These are phyloP conservation scores for Nudaria mundana DNA, from an alignment of 2,888 invertebrate species.

Conservation along the genomic window DNA sequence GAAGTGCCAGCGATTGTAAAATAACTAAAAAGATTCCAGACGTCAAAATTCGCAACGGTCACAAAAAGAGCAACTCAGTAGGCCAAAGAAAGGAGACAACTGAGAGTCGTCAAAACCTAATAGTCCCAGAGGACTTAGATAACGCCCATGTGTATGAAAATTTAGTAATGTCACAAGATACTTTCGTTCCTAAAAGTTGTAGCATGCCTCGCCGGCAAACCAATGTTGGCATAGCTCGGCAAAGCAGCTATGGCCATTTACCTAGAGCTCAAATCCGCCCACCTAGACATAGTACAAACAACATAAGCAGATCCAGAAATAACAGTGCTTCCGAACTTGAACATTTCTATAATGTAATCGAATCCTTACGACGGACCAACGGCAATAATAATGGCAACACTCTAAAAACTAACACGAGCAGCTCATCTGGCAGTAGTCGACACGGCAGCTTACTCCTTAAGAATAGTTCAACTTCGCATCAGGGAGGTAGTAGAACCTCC, in stretches of 20 bases:
- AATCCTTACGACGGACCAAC: conserved; percentile 54
- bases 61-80: conserved; percentile 73
- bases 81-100: conserved; percentile 70
- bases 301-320: conserved; percentile 53
- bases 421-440: conserved; percentile 61
- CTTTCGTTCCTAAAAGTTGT: conserved; percentile 66
- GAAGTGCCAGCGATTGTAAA: conserved; percentile 72
- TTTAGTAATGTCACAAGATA: conserved; percentile 52
- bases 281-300: conserved; percentile 58
- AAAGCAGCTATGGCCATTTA: conserved; percentile 66
- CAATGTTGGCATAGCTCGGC: conserved; percentile 55
- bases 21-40: conserved; percentile 58
- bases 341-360: conserved; percentile 67
- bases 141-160: conserved; percentile 73
- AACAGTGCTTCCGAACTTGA: conserved; percentile 57
- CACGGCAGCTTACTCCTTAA: conserved; percentile 36
- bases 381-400: conserved; percentile 29
- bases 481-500: conserved; percentile 35
- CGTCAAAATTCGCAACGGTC: conserved; percentile 50
- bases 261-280: conserved; percentile 63
- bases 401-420: conserved; percentile 53
- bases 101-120: conserved; percentile 73
- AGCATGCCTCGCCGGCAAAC: conserved; percentile 73
- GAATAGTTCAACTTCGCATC: conserved; percentile 32
- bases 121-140: conserved; percentile 64